Percentiles rank a stretch among this genome's conserved stretches.
phyloP scores from a whole-genome alignment of 2,113 vertebrate genomes.

The Eurypyga helias region DNA sequence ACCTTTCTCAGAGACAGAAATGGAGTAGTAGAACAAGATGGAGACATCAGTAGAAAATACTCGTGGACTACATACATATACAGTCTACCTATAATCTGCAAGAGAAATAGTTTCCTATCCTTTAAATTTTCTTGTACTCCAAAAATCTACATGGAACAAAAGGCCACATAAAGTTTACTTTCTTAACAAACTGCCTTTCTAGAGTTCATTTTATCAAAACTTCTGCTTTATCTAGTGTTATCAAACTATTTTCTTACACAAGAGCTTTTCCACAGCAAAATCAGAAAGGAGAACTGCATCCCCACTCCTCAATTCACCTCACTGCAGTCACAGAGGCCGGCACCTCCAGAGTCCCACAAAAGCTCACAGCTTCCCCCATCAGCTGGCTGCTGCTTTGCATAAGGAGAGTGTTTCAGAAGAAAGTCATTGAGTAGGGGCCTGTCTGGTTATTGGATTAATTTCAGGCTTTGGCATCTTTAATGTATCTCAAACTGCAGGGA shows the following conservation, averaged over 20 bases:
- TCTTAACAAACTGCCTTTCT: not conserved
- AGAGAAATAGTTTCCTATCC: not conserved
- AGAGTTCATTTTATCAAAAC: not conserved
- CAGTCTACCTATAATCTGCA: not conserved
- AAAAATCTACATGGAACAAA: not conserved
- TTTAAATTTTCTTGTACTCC: not conserved
- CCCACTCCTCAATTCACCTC: not conserved
- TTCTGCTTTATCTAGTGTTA: not conserved
- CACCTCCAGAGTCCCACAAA: not conserved
- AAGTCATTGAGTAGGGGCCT: not conserved
- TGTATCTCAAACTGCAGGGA: not conserved
- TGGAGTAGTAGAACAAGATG: not conserved
- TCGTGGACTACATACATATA: accelerated
- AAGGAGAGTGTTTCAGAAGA: not conserved
- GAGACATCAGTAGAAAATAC: not conserved
- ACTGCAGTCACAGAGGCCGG: not conserved
- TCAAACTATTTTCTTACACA: not conserved
- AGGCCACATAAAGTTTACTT: not conserved
- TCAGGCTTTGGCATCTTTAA: not conserved
- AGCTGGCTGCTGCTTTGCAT: not conserved
- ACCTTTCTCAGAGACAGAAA: not conserved
- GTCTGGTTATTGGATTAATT: not conserved
- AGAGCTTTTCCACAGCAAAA: not conserved
- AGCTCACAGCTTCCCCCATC: not conserved
- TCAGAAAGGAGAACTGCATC: not conserved